Evolutionary conservation across 2,797 vertebrate genomes (phyloP).

Genomic region (Salmo trutta): DNA sequence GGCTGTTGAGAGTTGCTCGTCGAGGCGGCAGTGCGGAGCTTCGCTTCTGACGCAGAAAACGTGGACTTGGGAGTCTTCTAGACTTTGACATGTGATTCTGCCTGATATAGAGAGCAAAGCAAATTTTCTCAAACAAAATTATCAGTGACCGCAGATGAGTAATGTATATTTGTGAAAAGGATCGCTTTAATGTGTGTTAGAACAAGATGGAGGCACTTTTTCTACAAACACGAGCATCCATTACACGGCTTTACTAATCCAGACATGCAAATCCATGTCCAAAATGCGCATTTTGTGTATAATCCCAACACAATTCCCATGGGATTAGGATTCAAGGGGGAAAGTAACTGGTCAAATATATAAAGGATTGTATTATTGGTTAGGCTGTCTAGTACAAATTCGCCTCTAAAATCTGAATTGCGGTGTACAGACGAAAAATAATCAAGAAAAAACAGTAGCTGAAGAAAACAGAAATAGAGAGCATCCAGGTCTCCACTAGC

Average conservation of each 20-base stretch:
- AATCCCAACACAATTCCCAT: slow-evolving; percentile 75
- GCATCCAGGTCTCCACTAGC: too few relatives aligned
- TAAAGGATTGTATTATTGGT: too few relatives aligned
- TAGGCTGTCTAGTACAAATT: too few relatives aligned
- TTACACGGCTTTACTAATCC: slow-evolving; percentile 78
- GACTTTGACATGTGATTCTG: slow-evolving; percentile 55
- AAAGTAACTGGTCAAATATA: slow-evolving; percentile 52
- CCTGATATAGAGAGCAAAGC: slow-evolving; percentile 61
- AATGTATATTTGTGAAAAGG: slow-evolving; percentile 60
- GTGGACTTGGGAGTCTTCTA: slow-evolving; percentile 25
- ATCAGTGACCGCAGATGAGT: slow-evolving; percentile 58
- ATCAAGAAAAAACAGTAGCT: not conserved
- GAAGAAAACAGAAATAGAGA: too few relatives aligned
- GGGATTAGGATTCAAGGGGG: slow-evolving; percentile 69
- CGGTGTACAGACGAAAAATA: not conserved
- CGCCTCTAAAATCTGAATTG: too few relatives aligned
- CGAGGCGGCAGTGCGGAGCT: slow-evolving; percentile 43
- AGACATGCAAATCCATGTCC: slow-evolving; percentile 76
- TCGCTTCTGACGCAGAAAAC: slow-evolving; percentile 48
- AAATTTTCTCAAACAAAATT: slow-evolving; percentile 40
- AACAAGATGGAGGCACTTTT: slow-evolving; percentile 54
- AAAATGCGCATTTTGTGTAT: slow-evolving; percentile 76
- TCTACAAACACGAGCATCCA: slow-evolving; percentile 62
- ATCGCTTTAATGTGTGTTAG: slow-evolving; percentile 60
- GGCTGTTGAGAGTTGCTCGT: slow-evolving; percentile 38